Base-by-base conservation (phyloP, 2,888 invertebrate species). In the Himalopsyche japonica region DNA sequence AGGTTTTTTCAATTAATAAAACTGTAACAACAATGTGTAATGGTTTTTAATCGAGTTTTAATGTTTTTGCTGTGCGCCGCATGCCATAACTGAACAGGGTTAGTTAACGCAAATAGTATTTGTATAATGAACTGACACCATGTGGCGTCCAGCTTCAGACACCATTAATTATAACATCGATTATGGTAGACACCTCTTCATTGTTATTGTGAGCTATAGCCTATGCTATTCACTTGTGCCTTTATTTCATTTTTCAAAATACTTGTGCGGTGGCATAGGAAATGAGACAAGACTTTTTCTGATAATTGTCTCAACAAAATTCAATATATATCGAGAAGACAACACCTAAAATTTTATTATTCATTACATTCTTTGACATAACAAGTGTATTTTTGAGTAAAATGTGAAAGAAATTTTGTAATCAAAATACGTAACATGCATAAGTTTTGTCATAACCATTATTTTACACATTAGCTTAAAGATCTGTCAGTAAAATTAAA, bases 131-230 rank as follows among this genome's bases (percentile, higher is more conserved):
- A 78, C 83, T 79, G 83, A 80, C 80, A 84, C 83, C 86, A 86
- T 85, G 86, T 77, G 84, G 86, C 83, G 86, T 43, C 84, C 48
- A 82, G 84, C 48, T 77, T 77, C 76, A 37, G 43, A 24, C 76
- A 83, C 83, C 86, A 86, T 86, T 85, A 86, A 86, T 86, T 86
- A 85, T 85, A 83, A 79, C 86, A 84, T 83, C 85, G 85, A 85
- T 85, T 86, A 85, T 49, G 85, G 79, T 76, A 84, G 85, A 86
- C 86, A 86, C 85, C 86, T 86, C 76, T 81, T 37, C 83, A 80
- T 84, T 86, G 86, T 84, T 84, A 82, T 78, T 81, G 47, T 30
- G 80, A 48, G 57, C 20, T n/a, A 57, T 57, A 57, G 57, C 57
- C 57, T 6, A 57, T 57, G 20, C 8, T 32, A 32, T 32, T 32